These are phyloP conservation scores for Tinamus guttatus DNA, from an alignment of 2,113 vertebrate species.

Conservation along the genomic window DNA sequence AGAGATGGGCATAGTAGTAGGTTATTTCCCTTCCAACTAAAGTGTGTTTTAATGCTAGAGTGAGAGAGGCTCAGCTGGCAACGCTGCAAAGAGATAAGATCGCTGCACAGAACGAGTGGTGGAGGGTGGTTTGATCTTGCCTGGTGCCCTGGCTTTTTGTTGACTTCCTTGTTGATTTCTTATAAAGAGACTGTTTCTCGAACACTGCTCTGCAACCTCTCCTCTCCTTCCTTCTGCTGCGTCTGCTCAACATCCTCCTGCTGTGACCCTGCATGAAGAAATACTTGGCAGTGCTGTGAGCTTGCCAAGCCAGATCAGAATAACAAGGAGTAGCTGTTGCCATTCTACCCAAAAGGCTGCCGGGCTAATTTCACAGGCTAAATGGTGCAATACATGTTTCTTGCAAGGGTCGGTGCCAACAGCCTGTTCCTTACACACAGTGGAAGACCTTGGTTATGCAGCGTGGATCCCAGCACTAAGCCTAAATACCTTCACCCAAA, in stretches of 20 bases:
- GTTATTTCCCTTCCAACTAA: not conserved
- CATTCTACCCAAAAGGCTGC: not conserved
- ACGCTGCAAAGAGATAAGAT: not conserved
- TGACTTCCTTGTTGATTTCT: not conserved
- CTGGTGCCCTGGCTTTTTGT: not conserved
- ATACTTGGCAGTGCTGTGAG: not conserved
- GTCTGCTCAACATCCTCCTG: rapidly evolving
- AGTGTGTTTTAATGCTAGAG: not conserved
- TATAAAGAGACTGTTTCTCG: not conserved
- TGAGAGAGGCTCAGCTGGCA: not conserved
- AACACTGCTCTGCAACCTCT: not conserved
- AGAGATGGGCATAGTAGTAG: not conserved
- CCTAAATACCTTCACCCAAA: not conserved
- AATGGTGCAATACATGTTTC: too few relatives aligned
- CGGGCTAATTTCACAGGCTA: not conserved
- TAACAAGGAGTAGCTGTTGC: not conserved
- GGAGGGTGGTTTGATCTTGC: not conserved
- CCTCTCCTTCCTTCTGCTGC: not conserved
- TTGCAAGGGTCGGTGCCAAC: rapidly evolving
- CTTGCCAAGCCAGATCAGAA: not conserved
- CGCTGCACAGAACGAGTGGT: not conserved
- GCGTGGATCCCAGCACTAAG: not conserved
- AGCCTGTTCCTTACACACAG: not conserved
- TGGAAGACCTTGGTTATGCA: not conserved
- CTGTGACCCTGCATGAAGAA: not conserved